These are phyloP conservation scores for Taphrorychus bicolor DNA, from an alignment of 2,888 invertebrate genomes.

Conservation along the genomic window DNA sequence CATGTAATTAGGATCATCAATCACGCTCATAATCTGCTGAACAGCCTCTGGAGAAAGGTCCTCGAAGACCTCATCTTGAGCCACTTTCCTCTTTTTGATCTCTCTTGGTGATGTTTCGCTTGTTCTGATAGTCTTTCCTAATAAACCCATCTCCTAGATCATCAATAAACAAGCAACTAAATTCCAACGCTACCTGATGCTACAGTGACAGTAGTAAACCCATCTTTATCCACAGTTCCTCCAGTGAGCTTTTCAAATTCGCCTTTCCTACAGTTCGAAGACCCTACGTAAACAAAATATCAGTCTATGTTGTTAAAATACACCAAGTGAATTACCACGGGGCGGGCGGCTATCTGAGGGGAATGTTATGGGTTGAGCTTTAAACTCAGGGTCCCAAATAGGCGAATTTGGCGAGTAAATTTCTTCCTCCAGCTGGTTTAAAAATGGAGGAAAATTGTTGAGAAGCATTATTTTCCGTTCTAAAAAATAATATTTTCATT, in stretches of 20 bases:
- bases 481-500: slow-evolving; percentile 2
- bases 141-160: neutral
- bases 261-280: slow-evolving; percentile 53
- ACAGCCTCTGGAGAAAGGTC: slow-evolving; percentile 83
- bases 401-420: slow-evolving; percentile 85
- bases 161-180: too few species aligned
- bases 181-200: slow-evolving; percentile 37
- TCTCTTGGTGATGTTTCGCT: slow-evolving; percentile 43
- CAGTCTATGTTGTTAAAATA: neutral
- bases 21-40: slow-evolving; percentile 81
- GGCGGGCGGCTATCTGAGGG: slow-evolving; percentile 61
- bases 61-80: slow-evolving; percentile 64
- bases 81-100: slow-evolving; percentile 57
- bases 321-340: slow-evolving; percentile 12
- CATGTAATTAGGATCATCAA: slow-evolving; percentile 84
- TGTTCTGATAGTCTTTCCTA: slow-evolving; percentile 35
- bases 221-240: slow-evolving; percentile 70
- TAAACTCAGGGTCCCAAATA: slow-evolving; percentile 93
- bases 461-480: slow-evolving; percentile 69
- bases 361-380: slow-evolving; percentile 72
- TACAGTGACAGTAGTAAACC: slow-evolving; percentile 69
- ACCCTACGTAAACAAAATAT: too few species aligned
- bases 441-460: slow-evolving; percentile 90
- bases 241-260: slow-evolving; percentile 73
- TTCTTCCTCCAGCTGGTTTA: slow-evolving; percentile 87